Base-by-base conservation (phyloP, 2,888 invertebrate species). In the Apocheima hispidaria region DNA sequence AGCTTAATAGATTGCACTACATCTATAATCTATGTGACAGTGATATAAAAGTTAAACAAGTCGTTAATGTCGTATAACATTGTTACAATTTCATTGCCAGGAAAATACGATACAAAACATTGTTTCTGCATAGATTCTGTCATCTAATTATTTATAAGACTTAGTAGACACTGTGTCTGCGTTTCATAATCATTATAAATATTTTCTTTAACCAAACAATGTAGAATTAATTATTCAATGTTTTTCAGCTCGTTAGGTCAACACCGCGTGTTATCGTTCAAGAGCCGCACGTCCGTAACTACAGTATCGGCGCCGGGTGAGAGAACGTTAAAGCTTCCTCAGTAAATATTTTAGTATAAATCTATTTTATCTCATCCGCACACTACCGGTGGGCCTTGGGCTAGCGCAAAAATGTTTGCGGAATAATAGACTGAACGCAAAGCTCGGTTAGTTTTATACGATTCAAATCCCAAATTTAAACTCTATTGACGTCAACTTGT, bases 341-440 rank as follows among this genome's bases (percentile, higher is more conserved):
- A 57, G 55, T 70, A 72, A 67, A 63, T 62, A 64, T 50, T 26
- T 38, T 16, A 52, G 59, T 35, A 59, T 66, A 70, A 70, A 72
- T 66, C 65, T 60, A 63, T 59, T 73, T 64, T 74, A 78, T 70
- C 60, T 66, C 70, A 65, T 64, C 65, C 63, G 55, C 63, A 54
- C 63, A 50, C 57, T 49, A 38, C 38, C 50, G 51, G n/a, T n/a
- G 44, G 68, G 62, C 67, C 70, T 68, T 72, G 67, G 59, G 43
- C 28, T 10, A 44, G 35, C 38, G 52, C 60, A 41, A 66, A 59
- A 69, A 65, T 56, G 55, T 30, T 52, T n/a, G 51, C 52, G 46
- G 51, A 54, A 40, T 52, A 51, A 63, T 65, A 53, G 54, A 52
- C 38, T 35, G 52, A 61, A 35, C 51, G 50, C 46, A 35, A 46